Conservation (phyloP, 2,113 vertebrate species). For the Malurus melanocephalus region DNA sequence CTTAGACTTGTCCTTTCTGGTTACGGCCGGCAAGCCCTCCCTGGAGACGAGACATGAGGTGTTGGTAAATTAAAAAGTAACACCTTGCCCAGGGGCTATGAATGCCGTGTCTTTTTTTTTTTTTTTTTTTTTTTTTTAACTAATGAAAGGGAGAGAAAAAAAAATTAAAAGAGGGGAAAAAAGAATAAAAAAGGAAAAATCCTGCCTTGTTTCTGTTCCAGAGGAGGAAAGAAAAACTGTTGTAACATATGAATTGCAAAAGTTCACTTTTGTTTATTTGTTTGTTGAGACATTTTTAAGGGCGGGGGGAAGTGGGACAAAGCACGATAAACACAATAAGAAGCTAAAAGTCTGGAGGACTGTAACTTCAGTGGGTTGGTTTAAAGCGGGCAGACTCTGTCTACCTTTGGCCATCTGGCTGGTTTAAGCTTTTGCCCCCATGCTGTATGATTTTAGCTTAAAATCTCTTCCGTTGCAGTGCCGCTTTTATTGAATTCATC, state of each 20-base stretch:
- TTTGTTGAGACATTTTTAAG: neutral
- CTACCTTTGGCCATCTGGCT: slow-evolving; percentile 81
- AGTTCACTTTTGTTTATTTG: slow-evolving; percentile 1
- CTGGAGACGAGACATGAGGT: neutral
- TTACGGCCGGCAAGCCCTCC: neutral
- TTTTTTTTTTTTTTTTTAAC: neutral
- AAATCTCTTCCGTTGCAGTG: slow-evolving; percentile 82
- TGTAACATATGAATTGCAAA: neutral
- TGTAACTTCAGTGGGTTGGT: slow-evolving; percentile 54
- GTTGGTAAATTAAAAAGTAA: slow-evolving; percentile 12
- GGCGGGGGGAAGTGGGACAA: neutral
- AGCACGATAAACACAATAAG: slow-evolving; percentile 41
- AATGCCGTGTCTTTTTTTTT: neutral
- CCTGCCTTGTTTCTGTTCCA: neutral
- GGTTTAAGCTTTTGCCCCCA: slow-evolving; percentile 78
- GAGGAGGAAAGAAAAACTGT: neutral
- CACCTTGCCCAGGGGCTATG: slow-evolving; percentile 2
- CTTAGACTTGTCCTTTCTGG: neutral
- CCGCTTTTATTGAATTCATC: slow-evolving; percentile 89
- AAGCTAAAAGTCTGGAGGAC: slow-evolving; percentile 33
- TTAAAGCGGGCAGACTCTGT: slow-evolving; percentile 52
- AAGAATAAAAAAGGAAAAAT: fast-evolving
- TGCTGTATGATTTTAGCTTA: slow-evolving; percentile 81
- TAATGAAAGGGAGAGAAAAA: no score
- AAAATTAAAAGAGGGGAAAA: fast-evolving